Evolutionary conservation across 2,797 vertebrate species (phyloP).

Genomic region (Centropyge bicolor): DNA sequence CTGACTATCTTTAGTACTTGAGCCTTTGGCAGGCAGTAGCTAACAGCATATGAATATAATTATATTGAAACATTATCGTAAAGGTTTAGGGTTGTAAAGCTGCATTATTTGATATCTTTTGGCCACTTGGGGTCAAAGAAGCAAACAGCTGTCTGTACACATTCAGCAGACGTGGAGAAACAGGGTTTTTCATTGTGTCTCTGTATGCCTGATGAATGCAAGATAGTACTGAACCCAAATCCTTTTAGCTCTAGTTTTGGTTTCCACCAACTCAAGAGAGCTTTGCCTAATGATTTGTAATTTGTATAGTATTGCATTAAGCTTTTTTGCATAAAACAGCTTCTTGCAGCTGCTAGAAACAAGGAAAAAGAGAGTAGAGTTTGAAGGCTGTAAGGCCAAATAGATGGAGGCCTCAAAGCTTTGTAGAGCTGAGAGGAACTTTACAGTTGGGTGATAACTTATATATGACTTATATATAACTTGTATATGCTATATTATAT

Average conservation of each 20-base stretch:
- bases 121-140: background rate
- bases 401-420: background rate
- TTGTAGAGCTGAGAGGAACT: background rate
- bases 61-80: background rate
- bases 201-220: background rate
- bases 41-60: background rate
- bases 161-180: background rate
- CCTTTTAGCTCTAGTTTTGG: background rate
- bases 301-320: no score
- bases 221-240: background rate
- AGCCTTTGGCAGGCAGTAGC: background rate
- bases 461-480: no score
- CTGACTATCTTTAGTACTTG: background rate
- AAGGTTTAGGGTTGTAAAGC: background rate
- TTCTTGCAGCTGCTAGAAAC: background rate
- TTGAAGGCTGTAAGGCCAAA: background rate
- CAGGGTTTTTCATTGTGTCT: background rate
- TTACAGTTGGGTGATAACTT: background rate
- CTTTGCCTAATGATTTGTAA: no score
- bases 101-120: background rate
- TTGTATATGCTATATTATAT: no score
- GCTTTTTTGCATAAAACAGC: background rate
- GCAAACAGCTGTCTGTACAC: background rate
- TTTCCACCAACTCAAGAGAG: background rate
- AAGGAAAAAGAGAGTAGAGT: background rate